phyloP scores from a whole-genome alignment of 2,888 invertebrate genomes.

The Drosophila anomalata region DNA sequence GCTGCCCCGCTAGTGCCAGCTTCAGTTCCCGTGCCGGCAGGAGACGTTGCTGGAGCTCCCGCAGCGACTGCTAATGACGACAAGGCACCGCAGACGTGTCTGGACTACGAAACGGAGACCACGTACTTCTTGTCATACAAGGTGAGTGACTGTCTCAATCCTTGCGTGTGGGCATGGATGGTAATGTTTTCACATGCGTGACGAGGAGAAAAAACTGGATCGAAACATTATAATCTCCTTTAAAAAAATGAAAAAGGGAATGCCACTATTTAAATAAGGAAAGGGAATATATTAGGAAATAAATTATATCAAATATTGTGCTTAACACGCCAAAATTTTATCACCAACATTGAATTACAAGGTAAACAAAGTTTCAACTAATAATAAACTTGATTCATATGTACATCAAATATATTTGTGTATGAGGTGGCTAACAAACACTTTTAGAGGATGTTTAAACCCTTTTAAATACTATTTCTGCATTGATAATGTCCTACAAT shows the following conservation, averaged over 20 bases:
- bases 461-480: too few relatives aligned
- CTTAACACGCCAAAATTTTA: too few relatives aligned
- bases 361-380: neutral
- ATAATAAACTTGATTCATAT: neutral
- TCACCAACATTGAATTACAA: neutral
- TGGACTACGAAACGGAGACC: conserved; percentile 92
- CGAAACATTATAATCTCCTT: conserved; percentile 2
- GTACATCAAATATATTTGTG: too few relatives aligned
- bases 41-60: conserved; percentile 5
- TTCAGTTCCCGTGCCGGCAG: conserved; percentile 8
- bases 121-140: conserved; percentile 93
- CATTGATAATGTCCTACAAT: too few relatives aligned
- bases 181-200: conserved; percentile 32
- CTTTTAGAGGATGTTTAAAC: too few relatives aligned
- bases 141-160: conserved; percentile 84
- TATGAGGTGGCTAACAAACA: too few relatives aligned
- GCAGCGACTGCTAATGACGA: conserved; percentile 65
- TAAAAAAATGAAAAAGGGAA: neutral
- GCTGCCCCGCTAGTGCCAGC: conserved; percentile 5
- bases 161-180: conserved; percentile 24
- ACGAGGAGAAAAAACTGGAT: neutral
- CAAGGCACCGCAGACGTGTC: conserved; percentile 87
- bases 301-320: too few relatives aligned
- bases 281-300: too few relatives aligned
- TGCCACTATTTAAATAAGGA: neutral